A percentile compares a stretch with the other conserved stretches of the same genome.
Conservation (phyloP, 2,797 vertebrate genomes). For the Brotula barbata region DNA sequence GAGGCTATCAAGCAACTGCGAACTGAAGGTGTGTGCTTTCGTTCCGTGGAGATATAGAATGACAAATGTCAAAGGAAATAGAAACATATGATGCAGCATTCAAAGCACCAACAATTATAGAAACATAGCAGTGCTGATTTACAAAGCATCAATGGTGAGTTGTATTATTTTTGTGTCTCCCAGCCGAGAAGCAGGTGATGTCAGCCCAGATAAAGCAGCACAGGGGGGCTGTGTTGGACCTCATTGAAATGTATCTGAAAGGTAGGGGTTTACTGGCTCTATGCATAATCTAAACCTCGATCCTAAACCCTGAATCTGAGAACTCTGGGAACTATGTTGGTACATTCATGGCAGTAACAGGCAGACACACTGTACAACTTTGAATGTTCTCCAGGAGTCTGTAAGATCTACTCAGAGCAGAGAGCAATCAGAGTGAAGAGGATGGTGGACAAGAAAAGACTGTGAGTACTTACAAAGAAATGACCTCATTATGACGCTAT, state of each 20-base stretch:
- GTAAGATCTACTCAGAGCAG: constrained; percentile 96
- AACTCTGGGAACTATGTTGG: too few relatives aligned
- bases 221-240: constrained; percentile 87
- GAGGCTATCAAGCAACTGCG: constrained; percentile 93
- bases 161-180: constrained; percentile 32
- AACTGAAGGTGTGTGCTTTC: constrained; percentile 80
- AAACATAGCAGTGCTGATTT: too few relatives aligned
- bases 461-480: constrained; percentile 84
- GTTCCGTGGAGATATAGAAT: not conserved
- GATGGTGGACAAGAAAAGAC: constrained; percentile 94
- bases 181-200: constrained; percentile 84
- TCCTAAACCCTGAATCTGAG: too few relatives aligned
- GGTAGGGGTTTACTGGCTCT: constrained; percentile 76
- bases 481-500: too few relatives aligned
- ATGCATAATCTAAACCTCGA: too few relatives aligned
- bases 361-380: too few relatives aligned
- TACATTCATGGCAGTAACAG: too few relatives aligned
- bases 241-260: constrained; percentile 90
- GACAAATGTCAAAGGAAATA: not conserved
- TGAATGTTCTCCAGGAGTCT: constrained; percentile 82
- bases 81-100: not conserved
- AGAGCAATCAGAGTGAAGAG: constrained; percentile 94
- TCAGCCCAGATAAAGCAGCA: constrained; percentile 91
- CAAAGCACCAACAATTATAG: too few relatives aligned
- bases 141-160: too few relatives aligned